These are phyloP conservation scores for Clarias gariepinus DNA, from an alignment of 2,113 vertebrate species.

Conservation along the genomic window DNA sequence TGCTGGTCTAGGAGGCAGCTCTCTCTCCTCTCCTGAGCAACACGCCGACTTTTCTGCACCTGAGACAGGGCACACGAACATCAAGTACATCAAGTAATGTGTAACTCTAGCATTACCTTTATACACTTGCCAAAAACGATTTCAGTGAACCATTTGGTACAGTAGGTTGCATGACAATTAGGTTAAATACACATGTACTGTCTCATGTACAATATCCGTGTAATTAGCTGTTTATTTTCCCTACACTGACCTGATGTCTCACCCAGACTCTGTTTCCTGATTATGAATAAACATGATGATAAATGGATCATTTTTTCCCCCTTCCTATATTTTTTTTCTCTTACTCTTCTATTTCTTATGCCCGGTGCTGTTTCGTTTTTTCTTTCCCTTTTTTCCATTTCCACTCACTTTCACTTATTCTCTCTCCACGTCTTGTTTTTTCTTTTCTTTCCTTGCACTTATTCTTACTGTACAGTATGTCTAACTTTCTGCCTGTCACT, in stretches of 20 bases:
- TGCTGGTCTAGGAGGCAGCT: constrained; percentile 84
- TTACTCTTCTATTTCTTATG: background rate
- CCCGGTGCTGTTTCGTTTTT: background rate
- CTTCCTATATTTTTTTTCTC: background rate
- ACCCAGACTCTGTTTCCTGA: background rate
- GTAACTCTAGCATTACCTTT: background rate
- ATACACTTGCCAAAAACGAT: background rate
- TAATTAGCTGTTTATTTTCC: background rate
- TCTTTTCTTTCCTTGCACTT: background rate
- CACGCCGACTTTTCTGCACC: constrained; percentile 78
- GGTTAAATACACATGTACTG: background rate
- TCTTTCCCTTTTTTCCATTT: background rate
- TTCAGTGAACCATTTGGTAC: background rate
- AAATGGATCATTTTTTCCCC: background rate
- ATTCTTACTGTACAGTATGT: background rate
- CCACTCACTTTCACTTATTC: background rate
- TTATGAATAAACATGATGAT: background rate
- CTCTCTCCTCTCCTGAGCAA: constrained; percentile 82
- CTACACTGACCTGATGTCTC: background rate
- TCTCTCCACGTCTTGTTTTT: background rate
- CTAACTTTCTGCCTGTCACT: background rate
- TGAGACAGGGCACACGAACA: constrained; percentile 44
- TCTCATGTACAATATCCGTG: background rate
- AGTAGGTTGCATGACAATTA: background rate
- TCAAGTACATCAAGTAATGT: background rate